Percentiles rank a stretch among this genome's conserved stretches.
These are phyloP conservation scores for Serrognathus titanus DNA, from an alignment of 2,888 invertebrate genomes.

Conservation along the genomic window DNA sequence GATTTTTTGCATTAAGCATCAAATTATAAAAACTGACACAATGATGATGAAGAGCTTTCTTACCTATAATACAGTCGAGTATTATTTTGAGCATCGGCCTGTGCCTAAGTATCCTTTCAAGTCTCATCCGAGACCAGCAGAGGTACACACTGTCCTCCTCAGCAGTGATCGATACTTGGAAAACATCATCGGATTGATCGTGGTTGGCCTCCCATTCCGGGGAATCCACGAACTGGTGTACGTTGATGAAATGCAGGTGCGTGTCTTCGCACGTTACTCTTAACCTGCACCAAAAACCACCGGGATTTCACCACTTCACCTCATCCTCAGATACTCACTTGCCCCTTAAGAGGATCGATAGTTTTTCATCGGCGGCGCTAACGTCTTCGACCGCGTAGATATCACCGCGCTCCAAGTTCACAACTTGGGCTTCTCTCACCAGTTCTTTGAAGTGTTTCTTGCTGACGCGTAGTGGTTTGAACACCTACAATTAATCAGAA, in stretches of 20 bases:
- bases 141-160: conserved; percentile 74
- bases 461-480: conserved; percentile 74
- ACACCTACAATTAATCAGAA: conserved; percentile 49
- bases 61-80: conserved; percentile 74
- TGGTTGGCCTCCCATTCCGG: conserved; percentile 84
- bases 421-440: conserved; percentile 67
- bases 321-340: conserved; percentile 53
- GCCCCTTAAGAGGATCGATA: conserved; percentile 77
- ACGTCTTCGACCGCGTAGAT: conserved; percentile 78
- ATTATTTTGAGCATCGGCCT: conserved; percentile 72
- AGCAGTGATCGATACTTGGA: conserved; percentile 76
- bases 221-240: conserved; percentile 84
- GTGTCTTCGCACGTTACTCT: conserved; percentile 78
- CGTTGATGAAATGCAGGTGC: conserved; percentile 76
- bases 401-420: conserved; percentile 69
- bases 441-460: conserved; percentile 79
- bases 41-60: conserved; percentile 29
- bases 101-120: conserved; percentile 71
- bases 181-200: conserved; percentile 72
- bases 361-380: conserved; percentile 72
- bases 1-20: too few relatives aligned
- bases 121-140: conserved; percentile 75
- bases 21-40: too few relatives aligned
- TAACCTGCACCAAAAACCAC: conserved; percentile 53
- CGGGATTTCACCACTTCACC: background rate